Conservation (phyloP, 35 echinoderm and acorn worm genomes). For the Ptychodera flava region DNA sequence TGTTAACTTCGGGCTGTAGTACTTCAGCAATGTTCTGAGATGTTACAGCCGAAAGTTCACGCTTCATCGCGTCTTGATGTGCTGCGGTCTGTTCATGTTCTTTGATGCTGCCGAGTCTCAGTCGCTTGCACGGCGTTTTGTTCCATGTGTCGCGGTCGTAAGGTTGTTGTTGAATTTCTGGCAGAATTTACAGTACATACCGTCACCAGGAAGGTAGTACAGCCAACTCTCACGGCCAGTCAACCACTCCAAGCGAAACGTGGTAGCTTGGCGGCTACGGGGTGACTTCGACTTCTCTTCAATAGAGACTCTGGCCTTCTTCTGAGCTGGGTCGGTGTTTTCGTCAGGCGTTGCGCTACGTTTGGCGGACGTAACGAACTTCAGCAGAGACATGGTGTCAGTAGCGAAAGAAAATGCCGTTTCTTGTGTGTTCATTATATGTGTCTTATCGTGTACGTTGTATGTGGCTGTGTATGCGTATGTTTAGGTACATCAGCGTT, state of each 20-base stretch:
- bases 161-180: slow-evolving; percentile 35
- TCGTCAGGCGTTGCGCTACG: background rate
- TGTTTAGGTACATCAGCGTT: too few relatives aligned
- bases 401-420: too few relatives aligned
- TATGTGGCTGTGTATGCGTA: too few relatives aligned
- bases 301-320: background rate
- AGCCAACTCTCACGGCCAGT: slow-evolving; percentile 21
- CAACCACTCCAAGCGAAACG: slow-evolving; percentile 13
- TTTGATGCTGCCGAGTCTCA: slow-evolving; percentile 26
- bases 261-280: background rate
- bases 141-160: slow-evolving; percentile 31
- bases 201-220: slow-evolving; percentile 4
- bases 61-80: slow-evolving; percentile 1
- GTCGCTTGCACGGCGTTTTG: slow-evolving; percentile 12
- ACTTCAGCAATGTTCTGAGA: background rate
- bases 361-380: background rate
- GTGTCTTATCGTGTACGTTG: too few relatives aligned
- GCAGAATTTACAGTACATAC: slow-evolving; percentile 38
- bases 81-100: slow-evolving; percentile 23
- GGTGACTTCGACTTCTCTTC: background rate
- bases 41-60: background rate
- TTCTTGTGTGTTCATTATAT: too few relatives aligned
- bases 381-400: background rate
- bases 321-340: background rate
- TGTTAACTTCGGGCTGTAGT: background rate